Percentiles rank a stretch among this genome's conserved stretches.
phyloP scores from a whole-genome alignment of 2,888 invertebrate species.

The Eristalis pertinax region DNA sequence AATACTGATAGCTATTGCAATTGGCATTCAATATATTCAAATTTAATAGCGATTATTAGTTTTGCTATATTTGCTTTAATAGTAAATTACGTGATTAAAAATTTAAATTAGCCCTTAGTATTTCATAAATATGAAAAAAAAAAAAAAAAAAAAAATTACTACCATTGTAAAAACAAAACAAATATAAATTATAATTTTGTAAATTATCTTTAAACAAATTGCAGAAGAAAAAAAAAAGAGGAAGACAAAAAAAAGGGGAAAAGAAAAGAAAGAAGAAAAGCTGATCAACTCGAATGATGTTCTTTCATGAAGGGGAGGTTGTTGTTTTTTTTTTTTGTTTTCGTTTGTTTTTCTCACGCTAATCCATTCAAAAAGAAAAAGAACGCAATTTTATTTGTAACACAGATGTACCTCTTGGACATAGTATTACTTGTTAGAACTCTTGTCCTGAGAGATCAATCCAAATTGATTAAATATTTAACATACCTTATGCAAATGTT shows the following conservation, averaged over 20 bases:
- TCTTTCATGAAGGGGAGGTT: neutral
- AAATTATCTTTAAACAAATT: constrained; percentile 16
- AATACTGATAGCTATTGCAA: constrained; percentile 83
- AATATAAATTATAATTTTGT: constrained; percentile 62
- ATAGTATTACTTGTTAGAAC: constrained; percentile 28
- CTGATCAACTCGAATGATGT: neutral
- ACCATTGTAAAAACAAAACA: constrained; percentile 57
- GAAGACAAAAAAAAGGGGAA: too few species aligned
- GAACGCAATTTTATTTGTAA: neutral
- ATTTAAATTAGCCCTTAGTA: constrained; percentile 84
- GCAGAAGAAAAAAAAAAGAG: too few species aligned
- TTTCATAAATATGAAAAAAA: constrained; percentile 75
- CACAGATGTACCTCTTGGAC: constrained; percentile 16
- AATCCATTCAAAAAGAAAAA: neutral
- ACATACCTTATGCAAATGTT: constrained; percentile 24
- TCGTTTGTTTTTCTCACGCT: too few species aligned
- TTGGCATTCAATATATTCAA: constrained; percentile 90
- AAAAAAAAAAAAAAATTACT: constrained; percentile 30
- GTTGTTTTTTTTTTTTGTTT: neutral
- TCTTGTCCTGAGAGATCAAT: neutral
- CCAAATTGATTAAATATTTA: constrained; percentile 16
- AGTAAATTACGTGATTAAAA: constrained; percentile 94
- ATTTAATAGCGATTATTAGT: constrained; percentile 92
- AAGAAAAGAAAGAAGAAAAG: too few species aligned
- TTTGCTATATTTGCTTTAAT: constrained; percentile 96